A percentile compares a stretch with the other conserved stretches of the same genome.
Conservation (phyloP, 1,140 invertebrate species). For the Microplitis demolitor region DNA sequence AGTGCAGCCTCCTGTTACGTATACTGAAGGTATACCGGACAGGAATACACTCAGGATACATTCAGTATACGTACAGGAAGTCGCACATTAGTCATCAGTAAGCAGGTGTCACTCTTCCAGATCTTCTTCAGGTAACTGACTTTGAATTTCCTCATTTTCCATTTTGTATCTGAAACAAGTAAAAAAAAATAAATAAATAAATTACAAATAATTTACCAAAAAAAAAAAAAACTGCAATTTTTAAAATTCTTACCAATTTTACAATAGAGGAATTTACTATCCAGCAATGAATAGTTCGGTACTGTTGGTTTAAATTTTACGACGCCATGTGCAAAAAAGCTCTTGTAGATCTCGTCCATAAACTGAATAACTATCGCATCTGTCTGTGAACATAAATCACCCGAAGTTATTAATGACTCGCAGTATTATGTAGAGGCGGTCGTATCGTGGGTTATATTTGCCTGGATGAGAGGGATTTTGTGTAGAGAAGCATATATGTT, state of each 20-base stretch:
- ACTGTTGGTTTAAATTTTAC: not conserved
- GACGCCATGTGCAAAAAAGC: slow-evolving; percentile 18
- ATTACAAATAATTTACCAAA: not conserved
- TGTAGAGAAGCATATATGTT: slow-evolving; percentile 9
- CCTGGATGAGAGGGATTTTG: not conserved
- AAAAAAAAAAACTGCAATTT: not conserved
- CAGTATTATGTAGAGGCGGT: slow-evolving; percentile 21
- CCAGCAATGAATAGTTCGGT: not conserved
- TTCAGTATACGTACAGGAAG: slow-evolving; percentile 99
- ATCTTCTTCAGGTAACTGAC: not conserved
- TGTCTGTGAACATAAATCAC: slow-evolving; percentile 38
- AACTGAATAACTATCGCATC: slow-evolving; percentile 17
- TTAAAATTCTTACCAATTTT: not conserved
- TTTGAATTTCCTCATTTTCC: not conserved
- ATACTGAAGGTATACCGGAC: slow-evolving; percentile 99
- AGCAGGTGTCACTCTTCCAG: not conserved
- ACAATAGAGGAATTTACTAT: not conserved
- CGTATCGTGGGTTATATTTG: not conserved
- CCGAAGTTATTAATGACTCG: slow-evolving; percentile 31
- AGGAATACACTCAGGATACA: slow-evolving; percentile 97
- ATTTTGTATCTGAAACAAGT: not conserved
- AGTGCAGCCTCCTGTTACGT: slow-evolving; percentile 96
- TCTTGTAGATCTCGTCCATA: slow-evolving; percentile 1
- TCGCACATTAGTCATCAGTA: slow-evolving; percentile 67
- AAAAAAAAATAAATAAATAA: not conserved